Percentiles rank a stretch among this genome's conserved stretches.
Conservation (phyloP, 2,888 invertebrate species). For the Meloe dianella region DNA sequence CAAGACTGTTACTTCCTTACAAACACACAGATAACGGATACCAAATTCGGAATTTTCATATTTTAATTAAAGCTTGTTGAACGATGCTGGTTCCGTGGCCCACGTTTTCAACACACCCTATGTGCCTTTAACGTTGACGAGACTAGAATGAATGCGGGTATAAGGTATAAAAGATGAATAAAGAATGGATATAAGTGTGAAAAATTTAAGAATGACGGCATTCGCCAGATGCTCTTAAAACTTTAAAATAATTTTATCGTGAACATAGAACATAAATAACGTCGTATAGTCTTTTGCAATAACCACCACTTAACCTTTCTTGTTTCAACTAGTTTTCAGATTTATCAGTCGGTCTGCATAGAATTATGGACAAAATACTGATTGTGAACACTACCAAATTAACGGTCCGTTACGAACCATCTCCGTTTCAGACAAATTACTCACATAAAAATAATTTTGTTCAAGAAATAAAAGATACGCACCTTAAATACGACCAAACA, state of each 20-base stretch:
- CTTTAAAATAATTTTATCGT: constrained; percentile 45
- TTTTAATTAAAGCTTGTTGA: constrained; percentile 39
- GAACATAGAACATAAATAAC: constrained; percentile 43
- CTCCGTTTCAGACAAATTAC: constrained; percentile 22
- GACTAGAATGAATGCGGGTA: constrained; percentile 40
- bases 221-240: constrained; percentile 46
- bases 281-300: constrained; percentile 30
- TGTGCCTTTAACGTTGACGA: constrained; percentile 27
- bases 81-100: constrained; percentile 22
- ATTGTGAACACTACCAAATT: constrained; percentile 22
- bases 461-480: not conserved
- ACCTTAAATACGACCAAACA: not conserved
- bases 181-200: constrained; percentile 43
- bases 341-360: constrained; percentile 4
- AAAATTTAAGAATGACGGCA: constrained; percentile 47
- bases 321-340: constrained; percentile 15
- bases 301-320: constrained; percentile 22
- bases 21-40: too few species aligned
- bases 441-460: not conserved
- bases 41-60: constrained; percentile 32
- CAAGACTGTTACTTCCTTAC: constrained; percentile 35
- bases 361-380: constrained; percentile 20
- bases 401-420: constrained; percentile 21
- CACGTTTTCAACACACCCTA: not conserved
- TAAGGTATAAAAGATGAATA: constrained; percentile 44